phyloP scores from a whole-genome alignment of 92 coral and sea anemone species.

The Pocillopora meandrina region DNA sequence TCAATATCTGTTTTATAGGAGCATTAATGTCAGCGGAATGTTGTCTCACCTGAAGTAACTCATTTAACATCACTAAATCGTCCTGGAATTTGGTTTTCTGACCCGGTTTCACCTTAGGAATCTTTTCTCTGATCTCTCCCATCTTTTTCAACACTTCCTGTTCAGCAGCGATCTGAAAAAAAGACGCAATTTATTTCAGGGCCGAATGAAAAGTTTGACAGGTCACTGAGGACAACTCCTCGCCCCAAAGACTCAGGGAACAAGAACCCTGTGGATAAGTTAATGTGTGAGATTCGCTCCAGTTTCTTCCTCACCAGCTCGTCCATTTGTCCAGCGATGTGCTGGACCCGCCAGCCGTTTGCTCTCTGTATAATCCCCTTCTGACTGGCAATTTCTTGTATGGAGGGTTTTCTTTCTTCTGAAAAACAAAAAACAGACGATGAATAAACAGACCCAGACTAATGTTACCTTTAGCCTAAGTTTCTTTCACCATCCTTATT shows the following conservation, averaged over 20 bases:
- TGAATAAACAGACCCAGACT: neutral
- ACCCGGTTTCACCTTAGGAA: slow-evolving; percentile 91
- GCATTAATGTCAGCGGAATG: too few species aligned
- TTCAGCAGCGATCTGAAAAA: slow-evolving; percentile 66
- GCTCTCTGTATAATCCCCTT: slow-evolving; percentile 89
- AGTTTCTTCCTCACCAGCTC: slow-evolving; percentile 71
- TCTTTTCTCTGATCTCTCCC: slow-evolving; percentile 85
- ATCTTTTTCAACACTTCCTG: slow-evolving; percentile 91
- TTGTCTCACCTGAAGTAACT: slow-evolving; percentile 88
- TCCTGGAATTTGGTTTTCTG: slow-evolving; percentile 94
- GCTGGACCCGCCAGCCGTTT: slow-evolving; percentile 97
- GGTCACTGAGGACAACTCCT: neutral
- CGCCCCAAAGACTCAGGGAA: neutral
- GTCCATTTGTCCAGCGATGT: slow-evolving; percentile 96
- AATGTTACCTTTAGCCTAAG: too few species aligned
- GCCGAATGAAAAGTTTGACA: neutral
- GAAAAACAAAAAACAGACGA: neutral
- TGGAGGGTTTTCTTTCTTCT: slow-evolving; percentile 96
- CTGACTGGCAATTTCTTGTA: slow-evolving; percentile 95
- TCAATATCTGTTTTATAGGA: too few species aligned
- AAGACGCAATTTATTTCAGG: neutral
- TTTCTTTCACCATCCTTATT: too few species aligned
- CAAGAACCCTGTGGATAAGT: neutral
- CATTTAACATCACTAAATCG: slow-evolving; percentile 90
- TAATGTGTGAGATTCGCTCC: neutral